phyloP scores from a whole-genome alignment of 1,140 invertebrate genomes.

The Drosophila sucinea region DNA sequence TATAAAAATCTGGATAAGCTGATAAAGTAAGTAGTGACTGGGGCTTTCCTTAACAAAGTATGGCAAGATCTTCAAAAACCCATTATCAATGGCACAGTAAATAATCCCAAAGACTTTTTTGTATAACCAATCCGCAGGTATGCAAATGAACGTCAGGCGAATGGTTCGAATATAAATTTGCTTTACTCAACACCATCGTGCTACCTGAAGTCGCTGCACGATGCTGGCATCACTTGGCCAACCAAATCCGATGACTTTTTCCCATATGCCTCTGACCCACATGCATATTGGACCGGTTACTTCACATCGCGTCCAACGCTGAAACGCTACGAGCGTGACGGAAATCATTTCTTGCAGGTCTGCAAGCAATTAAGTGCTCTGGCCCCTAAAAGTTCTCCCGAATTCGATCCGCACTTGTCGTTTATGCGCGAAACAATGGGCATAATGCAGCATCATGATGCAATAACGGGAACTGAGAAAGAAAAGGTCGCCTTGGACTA shows the following conservation, averaged over 20 bases:
- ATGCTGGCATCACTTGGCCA: slow-evolving; percentile 87
- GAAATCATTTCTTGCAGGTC: slow-evolving; percentile 92
- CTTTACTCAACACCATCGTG: slow-evolving; percentile 98
- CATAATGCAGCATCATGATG: slow-evolving; percentile 96
- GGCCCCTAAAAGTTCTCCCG: slow-evolving; percentile 51
- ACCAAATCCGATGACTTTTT: slow-evolving; percentile 94
- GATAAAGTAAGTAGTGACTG: slow-evolving; percentile 87
- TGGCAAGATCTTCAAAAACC: background rate
- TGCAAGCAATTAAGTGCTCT: slow-evolving; percentile 85
- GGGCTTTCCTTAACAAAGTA: slow-evolving; percentile 59
- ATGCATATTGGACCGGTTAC: slow-evolving; percentile 97
- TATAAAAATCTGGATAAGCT: slow-evolving; percentile 94
- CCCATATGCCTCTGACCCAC: slow-evolving; percentile 93
- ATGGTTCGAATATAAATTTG: slow-evolving; percentile 88
- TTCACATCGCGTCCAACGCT: slow-evolving; percentile 94
- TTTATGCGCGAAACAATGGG: slow-evolving; percentile 87
- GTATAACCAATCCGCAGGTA: slow-evolving; percentile 81
- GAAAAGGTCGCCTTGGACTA: slow-evolving; percentile 96
- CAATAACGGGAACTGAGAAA: slow-evolving; percentile 95
- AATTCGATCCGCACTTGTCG: slow-evolving; percentile 70
- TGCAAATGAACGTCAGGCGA: slow-evolving; percentile 85
- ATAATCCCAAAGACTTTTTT: background rate
- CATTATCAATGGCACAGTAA: background rate
- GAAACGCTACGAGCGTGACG: slow-evolving; percentile 91
- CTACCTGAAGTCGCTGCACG: slow-evolving; percentile 93